Evolutionary conservation across 2,797 vertebrate genomes (phyloP).

Genomic region (Phoeniculus purpureus): DNA sequence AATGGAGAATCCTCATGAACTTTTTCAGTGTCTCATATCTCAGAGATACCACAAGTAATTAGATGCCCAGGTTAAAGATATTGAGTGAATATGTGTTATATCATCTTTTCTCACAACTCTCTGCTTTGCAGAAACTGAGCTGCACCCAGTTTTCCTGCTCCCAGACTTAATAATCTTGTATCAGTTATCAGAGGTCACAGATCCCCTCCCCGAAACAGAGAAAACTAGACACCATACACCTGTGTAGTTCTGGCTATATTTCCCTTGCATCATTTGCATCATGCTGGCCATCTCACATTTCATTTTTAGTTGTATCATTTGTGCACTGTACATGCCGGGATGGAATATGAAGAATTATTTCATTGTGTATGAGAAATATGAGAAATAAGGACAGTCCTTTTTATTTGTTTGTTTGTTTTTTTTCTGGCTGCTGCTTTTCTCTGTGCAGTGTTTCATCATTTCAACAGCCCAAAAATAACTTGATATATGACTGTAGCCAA

Average conservation of each 20-base stretch:
- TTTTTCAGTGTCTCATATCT: not conserved
- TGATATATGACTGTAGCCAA: not conserved
- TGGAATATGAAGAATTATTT: not conserved
- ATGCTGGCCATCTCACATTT: not conserved
- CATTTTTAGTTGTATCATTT: not conserved
- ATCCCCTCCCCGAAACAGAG: not conserved
- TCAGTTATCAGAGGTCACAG: not conserved
- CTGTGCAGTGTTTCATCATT: not conserved
- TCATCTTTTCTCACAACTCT: not conserved
- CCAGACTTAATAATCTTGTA: not conserved
- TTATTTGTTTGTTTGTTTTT: not conserved
- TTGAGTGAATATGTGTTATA: not conserved
- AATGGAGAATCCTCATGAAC: not conserved
- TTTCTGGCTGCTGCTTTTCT: not conserved
- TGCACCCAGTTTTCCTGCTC: not conserved
- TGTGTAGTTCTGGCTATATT: not conserved
- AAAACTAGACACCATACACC: not conserved
- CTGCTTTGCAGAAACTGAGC: not conserved
- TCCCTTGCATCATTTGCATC: not conserved
- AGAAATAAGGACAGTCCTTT: not conserved
- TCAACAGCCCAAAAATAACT: not conserved
- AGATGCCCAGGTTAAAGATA: not conserved
- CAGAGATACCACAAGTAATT: not conserved
- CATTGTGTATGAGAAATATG: not conserved
- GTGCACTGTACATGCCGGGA: fast-evolving